Conservation (phyloP, 1,140 invertebrate species). For the Plectrocnemia conspersa region DNA sequence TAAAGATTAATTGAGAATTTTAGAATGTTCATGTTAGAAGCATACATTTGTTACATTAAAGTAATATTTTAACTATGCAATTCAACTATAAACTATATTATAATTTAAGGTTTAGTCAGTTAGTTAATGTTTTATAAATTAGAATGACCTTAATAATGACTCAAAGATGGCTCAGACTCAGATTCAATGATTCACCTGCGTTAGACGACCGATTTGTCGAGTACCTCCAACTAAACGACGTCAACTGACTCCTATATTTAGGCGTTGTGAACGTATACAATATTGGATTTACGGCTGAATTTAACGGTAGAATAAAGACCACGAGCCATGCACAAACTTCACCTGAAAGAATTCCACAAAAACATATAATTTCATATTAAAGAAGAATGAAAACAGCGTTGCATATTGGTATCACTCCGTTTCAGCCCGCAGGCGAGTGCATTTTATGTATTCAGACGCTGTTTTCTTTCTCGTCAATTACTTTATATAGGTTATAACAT, state of each 20-base stretch:
- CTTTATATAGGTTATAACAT: slow-evolving; percentile 24
- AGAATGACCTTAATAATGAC: too few species aligned
- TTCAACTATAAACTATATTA: background rate
- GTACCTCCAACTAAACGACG: slow-evolving; percentile 26
- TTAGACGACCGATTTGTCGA: slow-evolving; percentile 31
- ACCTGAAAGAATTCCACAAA: slow-evolving; percentile 48
- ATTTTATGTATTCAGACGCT: too few species aligned
- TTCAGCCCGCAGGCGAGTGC: too few species aligned
- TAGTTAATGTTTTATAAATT: too few species aligned
- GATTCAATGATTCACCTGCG: slow-evolving; percentile 13
- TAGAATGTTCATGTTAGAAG: background rate
- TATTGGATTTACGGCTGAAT: slow-evolving; percentile 73
- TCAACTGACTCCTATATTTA: slow-evolving; percentile 55
- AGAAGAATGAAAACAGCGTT: too few species aligned
- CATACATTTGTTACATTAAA: background rate
- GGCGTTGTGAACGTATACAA: slow-evolving; percentile 76
- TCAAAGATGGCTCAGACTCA: too few species aligned
- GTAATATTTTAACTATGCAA: background rate
- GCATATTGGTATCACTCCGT: too few species aligned
- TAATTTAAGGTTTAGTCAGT: background rate
- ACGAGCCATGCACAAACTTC: slow-evolving; percentile 71
- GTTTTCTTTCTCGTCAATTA: too few species aligned
- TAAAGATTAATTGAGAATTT: background rate
- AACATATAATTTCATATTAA: slow-evolving; percentile 9
- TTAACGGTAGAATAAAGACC: slow-evolving; percentile 72